A percentile compares a stretch with the other conserved stretches of the same genome.
phyloP scores from a whole-genome alignment of 1,140 invertebrate species.

The Neelides sp. region DNA sequence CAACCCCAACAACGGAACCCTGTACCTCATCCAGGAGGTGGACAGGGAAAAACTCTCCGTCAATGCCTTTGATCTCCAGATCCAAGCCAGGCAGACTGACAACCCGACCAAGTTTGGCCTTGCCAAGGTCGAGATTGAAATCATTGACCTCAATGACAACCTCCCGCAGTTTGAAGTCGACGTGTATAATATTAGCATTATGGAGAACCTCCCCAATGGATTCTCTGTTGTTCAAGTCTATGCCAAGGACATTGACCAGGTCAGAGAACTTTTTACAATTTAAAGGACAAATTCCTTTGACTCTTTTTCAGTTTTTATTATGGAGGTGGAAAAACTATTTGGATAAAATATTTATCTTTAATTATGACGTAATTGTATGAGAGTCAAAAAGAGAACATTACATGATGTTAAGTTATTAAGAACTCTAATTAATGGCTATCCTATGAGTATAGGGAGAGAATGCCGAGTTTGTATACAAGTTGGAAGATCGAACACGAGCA shows the following conservation, averaged over 20 bases:
- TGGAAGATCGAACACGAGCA: constrained; percentile 57
- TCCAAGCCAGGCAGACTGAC: constrained; percentile 62
- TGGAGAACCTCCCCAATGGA: constrained; percentile 76
- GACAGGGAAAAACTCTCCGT: constrained; percentile 59
- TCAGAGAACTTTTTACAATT: no score
- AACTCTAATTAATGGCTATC: neutral
- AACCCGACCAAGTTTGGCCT: constrained; percentile 59
- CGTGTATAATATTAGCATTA: constrained; percentile 78
- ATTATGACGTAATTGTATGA: no score
- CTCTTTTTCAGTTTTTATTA: no score
- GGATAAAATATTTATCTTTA: no score
- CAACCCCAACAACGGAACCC: constrained; percentile 54
- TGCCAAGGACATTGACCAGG: constrained; percentile 60
- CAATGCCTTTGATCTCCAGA: constrained; percentile 60
- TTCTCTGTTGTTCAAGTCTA: constrained; percentile 69
- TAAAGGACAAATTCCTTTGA: no score
- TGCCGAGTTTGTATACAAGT: constrained; percentile 63
- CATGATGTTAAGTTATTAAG: no score
- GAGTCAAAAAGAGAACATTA: no score
- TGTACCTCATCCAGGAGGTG: constrained; percentile 63
- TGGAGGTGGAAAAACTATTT: no score
- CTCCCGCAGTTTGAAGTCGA: constrained; percentile 68
- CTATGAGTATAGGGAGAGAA: constrained; percentile 62
- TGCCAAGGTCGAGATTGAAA: constrained; percentile 60
- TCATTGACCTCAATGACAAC: constrained; percentile 71